phyloP scores from a whole-genome alignment of 2,113 vertebrate genomes.

The Hiodon alosoides region DNA sequence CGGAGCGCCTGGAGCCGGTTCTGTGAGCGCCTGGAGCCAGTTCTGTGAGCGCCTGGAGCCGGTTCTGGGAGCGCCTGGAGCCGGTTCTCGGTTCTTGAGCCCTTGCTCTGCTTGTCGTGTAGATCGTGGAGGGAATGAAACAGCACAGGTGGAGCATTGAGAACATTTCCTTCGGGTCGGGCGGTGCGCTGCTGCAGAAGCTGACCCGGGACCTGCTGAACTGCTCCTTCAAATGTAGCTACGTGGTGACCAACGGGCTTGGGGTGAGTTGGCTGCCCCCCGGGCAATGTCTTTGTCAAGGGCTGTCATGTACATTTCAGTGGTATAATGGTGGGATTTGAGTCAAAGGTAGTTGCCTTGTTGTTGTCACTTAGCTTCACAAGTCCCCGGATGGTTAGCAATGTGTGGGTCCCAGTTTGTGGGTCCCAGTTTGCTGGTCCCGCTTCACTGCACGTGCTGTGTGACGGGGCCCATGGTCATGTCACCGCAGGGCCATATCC shows the following conservation, averaged over 20 bases:
- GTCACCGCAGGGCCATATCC: too few relatives aligned
- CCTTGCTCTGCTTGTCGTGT: slow-evolving; percentile 29
- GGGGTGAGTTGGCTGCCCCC: slow-evolving; percentile 89
- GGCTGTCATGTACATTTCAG: too few relatives aligned
- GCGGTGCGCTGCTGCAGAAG: slow-evolving; percentile 93
- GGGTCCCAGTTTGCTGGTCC: too few relatives aligned
- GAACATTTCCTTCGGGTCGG: slow-evolving; percentile 91
- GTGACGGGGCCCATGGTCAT: too few relatives aligned
- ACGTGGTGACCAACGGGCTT: slow-evolving; percentile 93
- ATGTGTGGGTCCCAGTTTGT: too few relatives aligned
- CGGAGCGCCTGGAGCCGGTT: neutral
- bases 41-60: neutral
- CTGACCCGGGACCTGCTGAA: slow-evolving; percentile 95
- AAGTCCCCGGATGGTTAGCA: too few relatives aligned
- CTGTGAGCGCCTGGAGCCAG: neutral
- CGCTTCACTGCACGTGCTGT: too few relatives aligned
- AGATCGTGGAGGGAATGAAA: slow-evolving; percentile 98
- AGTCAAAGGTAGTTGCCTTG: too few relatives aligned
- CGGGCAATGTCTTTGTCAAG: too few relatives aligned
- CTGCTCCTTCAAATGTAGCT: slow-evolving; percentile 98
- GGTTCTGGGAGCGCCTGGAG: neutral
- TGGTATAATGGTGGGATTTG: too few relatives aligned
- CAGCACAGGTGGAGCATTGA: slow-evolving; percentile 93
- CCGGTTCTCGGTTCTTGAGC: neutral
- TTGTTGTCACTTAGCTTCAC: too few relatives aligned